Evolutionary conservation across 2,113 vertebrate species (phyloP), one percentile per base, ranked within the genome.

Genomic region (Cololabis saira): DNA sequence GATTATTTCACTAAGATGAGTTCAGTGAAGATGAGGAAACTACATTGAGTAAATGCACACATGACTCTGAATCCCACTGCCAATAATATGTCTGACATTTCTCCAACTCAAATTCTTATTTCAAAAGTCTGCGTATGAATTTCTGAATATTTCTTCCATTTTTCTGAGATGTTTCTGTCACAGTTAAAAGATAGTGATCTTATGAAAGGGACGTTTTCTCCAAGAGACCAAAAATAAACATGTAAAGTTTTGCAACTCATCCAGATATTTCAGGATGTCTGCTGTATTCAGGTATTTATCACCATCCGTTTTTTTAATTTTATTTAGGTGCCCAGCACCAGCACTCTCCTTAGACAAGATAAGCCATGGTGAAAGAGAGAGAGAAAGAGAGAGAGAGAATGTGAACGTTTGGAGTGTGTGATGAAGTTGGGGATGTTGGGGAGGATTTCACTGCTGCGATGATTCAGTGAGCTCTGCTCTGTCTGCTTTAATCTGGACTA

Each of bases 401-500:
- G 17, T 17, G 21, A 44, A 48, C n/a, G 37, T 33, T 17, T 14
- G 19, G 53, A 61, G 60, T 69, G 30, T 69, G 51, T 47, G 60
- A 21, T 55, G 66, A 67, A 47, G 54, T 72, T 43, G 61, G 56
- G 6, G 47, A 37, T 47, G 52, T 18, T 53, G 50, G 27, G 47
- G 30, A 57, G 59, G 74, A 81, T 90, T 84, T 86, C 19, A 75
- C 60, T 70, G n/a, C 61, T 69, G 65, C 59, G 7, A 8, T 59
- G 64, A 67, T 64, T 84, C 56, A 54, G 50, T 63, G 67, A 74
- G 69, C 55, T 22, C 60, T 58, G 63, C 61, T 64, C 73, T 56
- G 49, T 50, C 33, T 40, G 56, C n/a, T 80, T 74, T 90, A 90
- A 90, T 90, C 86, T 82, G 73, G 50, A 50, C 64, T 90, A 85